Conservation (phyloP, 1,140 invertebrate genomes). For the Drosophila arawakana region DNA sequence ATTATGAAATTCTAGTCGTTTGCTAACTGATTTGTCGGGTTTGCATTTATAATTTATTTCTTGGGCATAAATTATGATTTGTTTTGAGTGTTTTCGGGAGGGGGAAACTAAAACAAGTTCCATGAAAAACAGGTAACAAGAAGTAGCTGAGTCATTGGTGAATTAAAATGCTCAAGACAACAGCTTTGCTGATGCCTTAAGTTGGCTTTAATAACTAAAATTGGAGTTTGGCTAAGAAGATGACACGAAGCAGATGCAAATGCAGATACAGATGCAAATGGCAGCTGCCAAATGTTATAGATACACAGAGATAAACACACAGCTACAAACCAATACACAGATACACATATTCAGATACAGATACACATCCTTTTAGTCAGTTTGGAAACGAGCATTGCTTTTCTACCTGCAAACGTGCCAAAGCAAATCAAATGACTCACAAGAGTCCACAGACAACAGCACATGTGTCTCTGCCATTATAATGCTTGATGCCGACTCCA, state of each 20-base stretch:
- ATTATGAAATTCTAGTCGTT: constrained; percentile 59
- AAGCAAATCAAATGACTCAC: constrained; percentile 38
- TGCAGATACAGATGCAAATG: constrained; percentile 6
- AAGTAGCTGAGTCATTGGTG: constrained; percentile 32
- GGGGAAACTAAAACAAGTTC: constrained; percentile 33
- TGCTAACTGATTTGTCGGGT: constrained; percentile 40
- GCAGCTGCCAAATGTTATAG: not conserved
- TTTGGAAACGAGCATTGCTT: not conserved
- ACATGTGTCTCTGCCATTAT: constrained; percentile 24
- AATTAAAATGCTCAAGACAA: constrained; percentile 15
- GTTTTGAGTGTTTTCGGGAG: not conserved
- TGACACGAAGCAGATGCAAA: constrained; percentile 15
- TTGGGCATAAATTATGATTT: constrained; percentile 46
- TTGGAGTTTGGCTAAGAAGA: constrained; percentile 10
- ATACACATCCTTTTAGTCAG: constrained; percentile 6
- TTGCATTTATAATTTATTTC: constrained; percentile 25
- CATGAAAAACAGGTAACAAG: constrained; percentile 49
- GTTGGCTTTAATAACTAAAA: constrained; percentile 10
- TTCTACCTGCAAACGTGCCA: constrained; percentile 41
- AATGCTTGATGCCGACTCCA: constrained; percentile 11
- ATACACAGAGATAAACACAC: constrained; percentile 6
- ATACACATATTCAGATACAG: not conserved
- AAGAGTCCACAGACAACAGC: constrained; percentile 17
- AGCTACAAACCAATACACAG: not conserved
- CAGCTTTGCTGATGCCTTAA: not conserved